Percentiles rank a stretch among this genome's conserved stretches.
These are phyloP conservation scores for Pyrgus malvae DNA, from an alignment of 2,888 invertebrate genomes.

Conservation along the genomic window DNA sequence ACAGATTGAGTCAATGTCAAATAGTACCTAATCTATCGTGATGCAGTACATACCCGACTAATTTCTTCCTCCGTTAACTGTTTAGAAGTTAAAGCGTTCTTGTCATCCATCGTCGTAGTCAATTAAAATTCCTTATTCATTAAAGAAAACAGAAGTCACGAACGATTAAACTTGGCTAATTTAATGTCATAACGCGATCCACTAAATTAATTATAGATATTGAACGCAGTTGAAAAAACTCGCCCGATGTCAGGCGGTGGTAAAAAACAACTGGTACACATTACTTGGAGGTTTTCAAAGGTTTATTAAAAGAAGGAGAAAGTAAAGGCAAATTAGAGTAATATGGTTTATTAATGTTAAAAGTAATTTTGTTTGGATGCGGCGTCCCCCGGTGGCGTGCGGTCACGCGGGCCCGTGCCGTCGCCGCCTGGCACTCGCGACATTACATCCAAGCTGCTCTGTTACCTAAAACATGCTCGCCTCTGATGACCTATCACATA, in stretches of 20 bases:
- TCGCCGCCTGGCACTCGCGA: slow-evolving; percentile 48
- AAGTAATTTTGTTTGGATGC: slow-evolving; percentile 72
- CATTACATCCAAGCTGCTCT: slow-evolving; percentile 33
- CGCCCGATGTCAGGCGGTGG: slow-evolving; percentile 66
- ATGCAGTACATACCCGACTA: slow-evolving; percentile 64
- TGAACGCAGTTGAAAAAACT: slow-evolving; percentile 52
- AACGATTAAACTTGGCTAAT: slow-evolving; percentile 30
- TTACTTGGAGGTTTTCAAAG: slow-evolving; percentile 66
- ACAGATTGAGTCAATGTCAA: too few species aligned
- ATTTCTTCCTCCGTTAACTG: slow-evolving; percentile 73
- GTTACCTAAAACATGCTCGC: slow-evolving; percentile 28
- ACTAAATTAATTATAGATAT: slow-evolving; percentile 40
- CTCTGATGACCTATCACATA: background rate
- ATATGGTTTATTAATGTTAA: slow-evolving; percentile 78
- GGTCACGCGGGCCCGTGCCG: slow-evolving; percentile 52
- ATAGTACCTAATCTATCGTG: too few species aligned
- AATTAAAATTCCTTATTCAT: slow-evolving; percentile 33
- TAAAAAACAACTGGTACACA: slow-evolving; percentile 79
- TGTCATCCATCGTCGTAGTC: slow-evolving; percentile 50
- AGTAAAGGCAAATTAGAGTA: slow-evolving; percentile 77
- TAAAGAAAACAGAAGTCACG: slow-evolving; percentile 19
- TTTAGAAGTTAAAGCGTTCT: slow-evolving; percentile 52
- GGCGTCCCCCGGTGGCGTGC: slow-evolving; percentile 56
- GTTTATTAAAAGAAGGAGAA: slow-evolving; percentile 78
- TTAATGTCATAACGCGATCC: slow-evolving; percentile 36